A percentile compares a stretch with the other conserved stretches of the same genome.
phyloP scores from a whole-genome alignment of 2,888 invertebrate species.

The Copidosoma aretas region DNA sequence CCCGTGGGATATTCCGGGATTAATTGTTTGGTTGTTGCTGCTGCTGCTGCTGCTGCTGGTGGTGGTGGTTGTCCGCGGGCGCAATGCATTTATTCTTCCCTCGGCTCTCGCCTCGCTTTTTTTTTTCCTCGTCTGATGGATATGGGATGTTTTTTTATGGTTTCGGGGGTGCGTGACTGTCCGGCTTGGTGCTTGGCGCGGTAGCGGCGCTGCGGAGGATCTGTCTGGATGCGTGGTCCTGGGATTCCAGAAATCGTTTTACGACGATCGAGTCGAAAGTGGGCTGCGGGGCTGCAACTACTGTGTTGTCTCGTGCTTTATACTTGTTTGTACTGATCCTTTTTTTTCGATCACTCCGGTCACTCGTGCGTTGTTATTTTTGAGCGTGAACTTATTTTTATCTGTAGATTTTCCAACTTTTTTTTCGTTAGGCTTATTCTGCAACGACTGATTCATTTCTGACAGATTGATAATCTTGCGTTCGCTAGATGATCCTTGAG shows the following conservation, averaged over 20 bases:
- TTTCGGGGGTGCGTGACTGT: background rate
- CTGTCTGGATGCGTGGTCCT: background rate
- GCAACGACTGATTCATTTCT: too few species aligned
- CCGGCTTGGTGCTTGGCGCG: background rate
- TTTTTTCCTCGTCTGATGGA: background rate
- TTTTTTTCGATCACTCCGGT: background rate
- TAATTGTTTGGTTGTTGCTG: constrained; percentile 23
- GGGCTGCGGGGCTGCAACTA: background rate
- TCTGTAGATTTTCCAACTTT: too few species aligned
- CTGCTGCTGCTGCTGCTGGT: constrained; percentile 8
- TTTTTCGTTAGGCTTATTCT: too few species aligned
- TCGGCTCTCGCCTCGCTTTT: background rate
- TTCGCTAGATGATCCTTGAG: too few species aligned
- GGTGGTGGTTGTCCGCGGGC: constrained; percentile 11
- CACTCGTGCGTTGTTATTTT: background rate
- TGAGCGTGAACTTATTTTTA: background rate
- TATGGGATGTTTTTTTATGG: background rate
- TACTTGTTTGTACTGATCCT: background rate
- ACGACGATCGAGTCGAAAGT: background rate
- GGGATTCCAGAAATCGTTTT: constrained; percentile 22
- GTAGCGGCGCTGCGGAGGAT: too few species aligned
- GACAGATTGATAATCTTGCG: too few species aligned
- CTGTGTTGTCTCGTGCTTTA: background rate
- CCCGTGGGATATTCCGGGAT: constrained; percentile 30
- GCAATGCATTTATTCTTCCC: background rate